Evolutionary conservation across 2,113 vertebrate species (phyloP), one percentile per base, ranked within the genome.

Genomic region (Scatophagus argus): DNA sequence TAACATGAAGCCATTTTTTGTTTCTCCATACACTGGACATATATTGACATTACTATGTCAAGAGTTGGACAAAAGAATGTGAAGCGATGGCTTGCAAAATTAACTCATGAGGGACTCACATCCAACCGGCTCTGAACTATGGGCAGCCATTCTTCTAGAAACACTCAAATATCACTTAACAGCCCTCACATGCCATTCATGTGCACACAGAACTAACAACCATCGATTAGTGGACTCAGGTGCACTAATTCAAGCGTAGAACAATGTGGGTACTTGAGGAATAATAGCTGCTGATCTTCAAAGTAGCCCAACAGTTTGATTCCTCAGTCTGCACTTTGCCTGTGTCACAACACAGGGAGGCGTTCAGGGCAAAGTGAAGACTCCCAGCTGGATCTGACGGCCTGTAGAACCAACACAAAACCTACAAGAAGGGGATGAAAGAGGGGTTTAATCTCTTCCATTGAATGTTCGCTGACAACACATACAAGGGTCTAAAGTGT

Each of bases 221-320:
- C 85, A 77, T 90, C 67, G 88, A 85, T 93, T 91, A 89, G 87
- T 85, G 87, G 88, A 91, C 87, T 91, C 90, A 92, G 87, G 90
- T 92, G 92, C 87, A 65, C 81, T 86, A 89, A 90, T 88, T 90
- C 90, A 92, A 84, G 86, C 91, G 63, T 86, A 83, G 84, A 91
- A 92, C 89, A 92, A 87, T 91, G 84, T 63, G 87, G 87, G 89
- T 46, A 74, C 87, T 89, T 78, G 76, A 66, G 62, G 66, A 79
- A 91, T 85, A 87, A 91, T 83, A 87, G 88, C 39, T n/a, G 38
- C 77, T 74, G 81, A 86, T 87, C 91, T 92, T 92, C 91, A 92
- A 91, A 92, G 89, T 87, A 8, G 41, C 60, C 61, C 62, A 25
- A 59, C 66, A 60, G 82, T 79, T 77, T 82, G 85, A 82, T 84